Base-by-base conservation (phyloP, 1,140 invertebrate genomes). In the Plutomurus gul region DNA sequence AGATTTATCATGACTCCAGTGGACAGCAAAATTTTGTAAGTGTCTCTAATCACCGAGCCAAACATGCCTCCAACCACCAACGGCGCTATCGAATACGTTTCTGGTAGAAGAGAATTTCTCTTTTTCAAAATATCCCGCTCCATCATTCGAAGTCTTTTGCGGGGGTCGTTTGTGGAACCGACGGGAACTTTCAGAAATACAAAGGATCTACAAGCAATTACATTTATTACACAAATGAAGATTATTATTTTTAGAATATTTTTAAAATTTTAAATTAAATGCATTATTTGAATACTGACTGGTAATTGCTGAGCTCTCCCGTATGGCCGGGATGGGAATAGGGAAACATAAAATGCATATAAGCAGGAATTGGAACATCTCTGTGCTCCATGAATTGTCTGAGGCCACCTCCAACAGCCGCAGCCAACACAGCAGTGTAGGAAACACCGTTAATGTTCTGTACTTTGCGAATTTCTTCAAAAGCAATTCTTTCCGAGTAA, bases 1-100 rank as follows among this genome's bases (percentile, higher is more conserved):
- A 65, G 27, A 65, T 25, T 65, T 33, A 65, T 65, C 56, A 65
- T 65, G 16, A 65, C 56, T 65, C 56, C 56, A 33, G 56, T 33
- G 16, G 56, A 7, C 30, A 65, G 4, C 16, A 65, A 30, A 65
- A 65, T 30, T 65, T 65, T 65, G 56, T 65, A 65, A 33, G 30
- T 25, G 7, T 65, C 56, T 65, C 30, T 11, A 65, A 65, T 65
- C 27, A 65, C 27, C 7, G 27, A 33, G 5, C 56, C 56, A 33
- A 11, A 36, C 56, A 65, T 65, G 16, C 56, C 56, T 27, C 56
- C 56, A 65, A 65, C 25, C 27, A 65, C 13, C 18, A 65, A 65
- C 8, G 56, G 56, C 7, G n/a, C 4, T 5, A 65, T 13, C 1
- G 56, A 65, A 36, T 65, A 65, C 1, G 56, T 33, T 18, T 65